These are phyloP conservation scores for Cyprinodon diabolis DNA, from an alignment of 2,797 vertebrate species.

Conservation along the genomic window DNA sequence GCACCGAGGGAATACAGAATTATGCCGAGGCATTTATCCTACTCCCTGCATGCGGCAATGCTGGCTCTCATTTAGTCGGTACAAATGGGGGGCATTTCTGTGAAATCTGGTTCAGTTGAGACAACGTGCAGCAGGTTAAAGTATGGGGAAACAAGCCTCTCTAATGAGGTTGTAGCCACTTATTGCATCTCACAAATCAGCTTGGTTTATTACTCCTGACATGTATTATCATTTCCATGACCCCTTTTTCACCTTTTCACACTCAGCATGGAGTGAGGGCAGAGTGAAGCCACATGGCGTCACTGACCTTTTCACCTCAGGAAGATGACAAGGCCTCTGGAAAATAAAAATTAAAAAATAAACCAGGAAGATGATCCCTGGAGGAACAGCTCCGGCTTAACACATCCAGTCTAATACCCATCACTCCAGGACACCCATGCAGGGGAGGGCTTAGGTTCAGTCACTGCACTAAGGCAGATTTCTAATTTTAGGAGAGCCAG, in stretches of 20 bases:
- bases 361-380: constrained; percentile 36
- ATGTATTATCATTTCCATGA: constrained; percentile 58
- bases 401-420: constrained; percentile 38
- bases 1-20: constrained; percentile 59
- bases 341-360: constrained; percentile 9
- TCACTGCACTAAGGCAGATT: constrained; percentile 19
- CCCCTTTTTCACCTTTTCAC: constrained; percentile 40
- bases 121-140: constrained; percentile 37
- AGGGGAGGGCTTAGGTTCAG: constrained; percentile 29
- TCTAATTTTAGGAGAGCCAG: constrained; percentile 2
- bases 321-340: constrained; percentile 27
- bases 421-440: constrained; percentile 27
- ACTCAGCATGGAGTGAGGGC: constrained; percentile 36
- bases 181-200: constrained; percentile 64
- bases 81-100: constrained; percentile 47
- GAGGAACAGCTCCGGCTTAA: constrained; percentile 52
- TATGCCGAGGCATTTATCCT: constrained; percentile 62
- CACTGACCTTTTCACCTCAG: constrained; percentile 63
- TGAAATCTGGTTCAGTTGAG: constrained; percentile 40
- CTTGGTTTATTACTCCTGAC: constrained; percentile 65
- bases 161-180: background rate
- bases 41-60: constrained; percentile 25
- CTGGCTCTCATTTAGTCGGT: constrained; percentile 13
- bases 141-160: constrained; percentile 22
- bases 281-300: constrained; percentile 32